Evolutionary conservation across 2,113 vertebrate species (phyloP), one percentile per base, ranked within the genome.

Genomic region (Ctenodactylus gundi): DNA sequence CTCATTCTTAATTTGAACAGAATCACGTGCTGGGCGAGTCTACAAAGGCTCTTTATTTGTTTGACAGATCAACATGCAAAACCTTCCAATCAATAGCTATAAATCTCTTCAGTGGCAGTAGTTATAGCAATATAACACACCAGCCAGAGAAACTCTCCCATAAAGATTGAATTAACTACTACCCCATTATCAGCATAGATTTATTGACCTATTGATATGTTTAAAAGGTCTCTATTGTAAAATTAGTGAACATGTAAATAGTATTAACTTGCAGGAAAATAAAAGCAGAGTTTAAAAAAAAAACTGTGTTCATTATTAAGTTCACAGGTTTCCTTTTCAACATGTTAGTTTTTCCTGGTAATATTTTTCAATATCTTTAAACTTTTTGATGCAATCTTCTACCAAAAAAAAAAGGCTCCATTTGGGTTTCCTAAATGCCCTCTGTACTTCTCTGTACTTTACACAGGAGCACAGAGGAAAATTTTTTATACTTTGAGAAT

Each of bases 181-280:
- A 96, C 91, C 95, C 92, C 95, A 97, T 98, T 97, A 98, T 98
- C 97, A 94, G 72, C 87, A 98, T 98, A 73, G 97, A 98, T 98
- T 98, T 98, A 98, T 98, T 97, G 97, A 97, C 76, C 90, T 94
- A 98, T 97, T 0, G 88, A 97, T 97, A 97, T 53, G 55, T 95
- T 98, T 98, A 94, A 98, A 98, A 98, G 94, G 97, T 97, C 96
- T 98, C 91, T 91, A 87, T 86, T 97, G 81, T 95, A 97, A 98
- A 97, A 98, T 92, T 91, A 97, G 94, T 90, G 93, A 98, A 97
- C 97, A 98, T 97, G 95, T 97, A 98, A 98, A 97, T 96, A 97
- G 95, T 95, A 95, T 80, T 92, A 97, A 95, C 68, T 82, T 96
- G 94, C 97, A 98, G 87, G 53, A 97, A 97, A 97, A 88, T 96